Evolutionary conservation across 2,797 vertebrate species (phyloP).

Genomic region (Cygnus olor): DNA sequence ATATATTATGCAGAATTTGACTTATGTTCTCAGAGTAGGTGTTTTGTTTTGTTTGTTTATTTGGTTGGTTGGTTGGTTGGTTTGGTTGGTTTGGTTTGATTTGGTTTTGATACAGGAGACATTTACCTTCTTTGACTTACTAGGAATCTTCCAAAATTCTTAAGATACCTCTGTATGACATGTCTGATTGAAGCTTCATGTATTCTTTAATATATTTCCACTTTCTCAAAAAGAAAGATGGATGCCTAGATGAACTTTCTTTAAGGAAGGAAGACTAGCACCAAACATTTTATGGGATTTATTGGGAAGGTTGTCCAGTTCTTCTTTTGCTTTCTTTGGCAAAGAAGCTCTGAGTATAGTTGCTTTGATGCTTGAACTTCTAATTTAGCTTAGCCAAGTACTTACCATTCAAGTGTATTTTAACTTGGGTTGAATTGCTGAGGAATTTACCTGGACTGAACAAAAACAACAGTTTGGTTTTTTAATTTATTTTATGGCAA

Average conservation of each 20-base stretch:
- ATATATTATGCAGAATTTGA: not conserved
- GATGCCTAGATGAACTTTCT: not conserved
- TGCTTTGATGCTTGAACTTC: not conserved
- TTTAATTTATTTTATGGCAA: not conserved
- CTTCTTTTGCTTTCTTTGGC: not conserved
- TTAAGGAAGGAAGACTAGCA: not conserved
- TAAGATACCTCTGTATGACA: not conserved
- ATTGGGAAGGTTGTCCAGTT: not conserved
- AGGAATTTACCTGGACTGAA: not conserved
- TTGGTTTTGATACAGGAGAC: not conserved
- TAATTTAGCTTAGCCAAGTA: not conserved
- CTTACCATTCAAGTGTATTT: not conserved
- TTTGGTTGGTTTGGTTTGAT: no score
- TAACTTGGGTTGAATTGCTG: not conserved
- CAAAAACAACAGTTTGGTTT: not conserved
- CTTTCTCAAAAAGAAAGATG: not conserved
- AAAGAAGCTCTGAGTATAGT: not conserved
- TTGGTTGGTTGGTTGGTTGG: no score
- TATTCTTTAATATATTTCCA: not conserved
- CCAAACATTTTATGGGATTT: not conserved
- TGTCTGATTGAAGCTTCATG: not conserved
- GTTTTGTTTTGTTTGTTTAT: no score
- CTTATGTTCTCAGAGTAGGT: not conserved
- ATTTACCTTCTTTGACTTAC: not conserved
- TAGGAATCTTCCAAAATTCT: not conserved